Base-by-base conservation (phyloP, 2,888 invertebrate species). In the Anoncus sp. region DNA sequence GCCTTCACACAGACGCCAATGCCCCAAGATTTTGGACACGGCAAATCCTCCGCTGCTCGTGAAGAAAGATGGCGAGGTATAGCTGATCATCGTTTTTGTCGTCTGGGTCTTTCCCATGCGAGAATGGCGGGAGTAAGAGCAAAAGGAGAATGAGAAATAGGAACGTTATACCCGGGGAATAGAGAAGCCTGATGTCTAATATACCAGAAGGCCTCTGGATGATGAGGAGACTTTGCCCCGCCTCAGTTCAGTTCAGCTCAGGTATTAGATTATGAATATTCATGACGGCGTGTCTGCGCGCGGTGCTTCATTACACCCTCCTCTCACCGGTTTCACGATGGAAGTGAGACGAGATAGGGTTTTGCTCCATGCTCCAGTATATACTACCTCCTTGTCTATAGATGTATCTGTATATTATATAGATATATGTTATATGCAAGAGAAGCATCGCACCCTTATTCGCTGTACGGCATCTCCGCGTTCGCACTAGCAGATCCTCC, bases 191-290 rank as follows among this genome's bases (percentile, higher is more conserved):
- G 85, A 87, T 87, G 87, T 90, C 88, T 90, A 90, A 90, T 90
- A 89, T 88, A 86, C 87, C 86, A 87, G 87, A 87, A 89, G 87
- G 87, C 87, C 73, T 67, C 87, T 86, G 84, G 87, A 87, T 85
- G 88, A 88, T 85, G 88, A 86, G 84, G 85, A 88, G 87, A 86
- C 87, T 85, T 83, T 78, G 87, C 84, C 85, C 88, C 88, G 88
- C 89, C 89, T 87, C 87, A 77, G 82, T 85, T 87, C 87, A 85
- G 87, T 89, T 87, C 87, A 85, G 87, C 90, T 90, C 90, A 90
- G 90, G 90, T 91, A 91, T 91, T 90, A 90, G 90, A 90, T 91
- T 91, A 91, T 91, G 90, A 90, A 91, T 91, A 91, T 90, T 91
- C 91, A 91, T 91, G 90, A 87, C 89, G 87, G 88, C 86, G 89